Base-by-base conservation (phyloP, 1,140 invertebrate species). In the Asobara japonica region DNA sequence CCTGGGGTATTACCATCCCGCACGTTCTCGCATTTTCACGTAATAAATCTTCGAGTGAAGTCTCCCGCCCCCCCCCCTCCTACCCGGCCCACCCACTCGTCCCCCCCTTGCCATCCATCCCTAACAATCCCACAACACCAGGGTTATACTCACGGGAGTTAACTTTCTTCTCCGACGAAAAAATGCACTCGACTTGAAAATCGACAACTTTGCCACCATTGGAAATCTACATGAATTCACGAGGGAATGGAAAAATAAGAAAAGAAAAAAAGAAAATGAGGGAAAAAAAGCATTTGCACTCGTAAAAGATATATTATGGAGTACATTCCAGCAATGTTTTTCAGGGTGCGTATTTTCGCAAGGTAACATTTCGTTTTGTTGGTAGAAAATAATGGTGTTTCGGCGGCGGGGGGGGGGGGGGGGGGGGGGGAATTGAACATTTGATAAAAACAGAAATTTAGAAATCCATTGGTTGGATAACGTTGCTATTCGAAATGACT, bases 31-130 rank as follows among this genome's bases (percentile, higher is more conserved):
- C 62, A 30, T 71, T 71, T 33, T 61, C 61, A 38, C 31, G 61
- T 62, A 48, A 71, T 71, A 71, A 71, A 71, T 71, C 61, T 71
- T 71, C 29, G 20, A 38, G 51, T 56, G 41, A 61, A 45, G 60
- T 29, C 30, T 13, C 16, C 3, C 51, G 18, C 22, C n/a, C 45
- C 20, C 16, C 25, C 10, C 20, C 18, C 20, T 3, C 51, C 51
- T 11, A 6, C 31, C 31, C 31, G 5, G 5, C 11, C 31, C 31
- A 36, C 51, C 3, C 51, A 25, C 3, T 25, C 13, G 22, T 5
- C 20, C 22, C 51, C 22, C 18, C 51, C 22, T 13, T 36, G 11
- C 11, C 31, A 36, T 6, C 31, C 11, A 5, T 11, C 31, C 31
- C 31, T 11, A 6, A 6, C 22, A 7, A 56, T 27, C 51, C 13